A percentile compares a stretch with the other conserved stretches of the same genome.
phyloP scores from a whole-genome alignment of 2,113 vertebrate genomes.

The Hyaena hyaena region DNA sequence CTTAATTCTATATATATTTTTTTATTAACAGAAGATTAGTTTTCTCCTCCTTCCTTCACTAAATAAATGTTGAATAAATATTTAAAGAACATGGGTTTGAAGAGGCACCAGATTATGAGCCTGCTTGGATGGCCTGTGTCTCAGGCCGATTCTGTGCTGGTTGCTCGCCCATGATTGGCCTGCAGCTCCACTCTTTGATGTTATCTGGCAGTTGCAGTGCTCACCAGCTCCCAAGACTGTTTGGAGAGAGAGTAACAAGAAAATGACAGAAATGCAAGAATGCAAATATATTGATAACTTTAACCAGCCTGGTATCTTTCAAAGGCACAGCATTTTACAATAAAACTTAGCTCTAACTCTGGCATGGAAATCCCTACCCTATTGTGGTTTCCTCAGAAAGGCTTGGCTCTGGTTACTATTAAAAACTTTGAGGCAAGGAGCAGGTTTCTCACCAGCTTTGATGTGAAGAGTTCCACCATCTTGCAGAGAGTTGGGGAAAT shows the following conservation, averaged over 20 bases:
- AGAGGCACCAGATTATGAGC: slow-evolving; percentile 15
- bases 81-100: slow-evolving; percentile 60
- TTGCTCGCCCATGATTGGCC: neutral
- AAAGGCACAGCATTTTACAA: neutral
- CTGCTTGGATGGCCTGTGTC: neutral
- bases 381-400: neutral
- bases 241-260: slow-evolving; percentile 46
- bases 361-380: neutral
- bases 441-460: neutral
- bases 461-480: neutral
- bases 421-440: neutral
- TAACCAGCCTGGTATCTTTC: neutral
- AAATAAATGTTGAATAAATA: slow-evolving; percentile 67
- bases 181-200: neutral
- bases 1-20: slow-evolving; percentile 37
- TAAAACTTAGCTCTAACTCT: neutral
- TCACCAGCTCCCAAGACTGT: neutral
- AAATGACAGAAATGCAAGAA: slow-evolving; percentile 37
- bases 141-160: neutral
- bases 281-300: slow-evolving; percentile 19
- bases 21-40: slow-evolving; percentile 64
- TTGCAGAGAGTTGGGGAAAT: neutral
- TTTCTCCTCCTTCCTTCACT: slow-evolving; percentile 2
- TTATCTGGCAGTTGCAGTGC: neutral
- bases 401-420: neutral